Evolutionary conservation across 2,797 vertebrate species (phyloP), one percentile per base, ranked within the genome.

Genomic region (Pelobates cultripes): DNA sequence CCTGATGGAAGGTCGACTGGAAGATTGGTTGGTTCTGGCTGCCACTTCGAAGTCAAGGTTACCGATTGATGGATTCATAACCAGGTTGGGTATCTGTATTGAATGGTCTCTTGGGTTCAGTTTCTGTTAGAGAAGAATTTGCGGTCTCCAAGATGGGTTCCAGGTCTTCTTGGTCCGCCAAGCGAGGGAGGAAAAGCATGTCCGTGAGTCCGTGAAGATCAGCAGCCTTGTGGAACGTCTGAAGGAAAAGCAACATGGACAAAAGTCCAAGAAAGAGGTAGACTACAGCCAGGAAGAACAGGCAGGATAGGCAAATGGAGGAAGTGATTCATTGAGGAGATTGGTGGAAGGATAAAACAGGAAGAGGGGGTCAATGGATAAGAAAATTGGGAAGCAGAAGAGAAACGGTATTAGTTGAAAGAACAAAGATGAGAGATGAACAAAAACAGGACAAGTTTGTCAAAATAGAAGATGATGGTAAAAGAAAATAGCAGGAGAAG

Each of bases 221-320:
- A 1, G 95, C 93, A 88, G 94, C 88, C 15, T 90, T 94, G 88
- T 95, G 95, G 89, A 97, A 94, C 41, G 95, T 92, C 71, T 95
- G 95, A n/a, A 97, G 92, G 44, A 96, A 67, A n/a, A 97, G 88
- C 86, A 94, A 94, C 91, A 97, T 95, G 89, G 93, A 91, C 85
- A 95, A 93, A 85, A 94, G 89, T 14, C 96, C 96, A 85, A 93
- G 40, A 53, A 94, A 95, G 84, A 91, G 91, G 90, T 95, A 95
- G 76, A 91, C 95, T 96, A 84, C 86, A 45, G 7, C 42, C 14
- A 0, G 83, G 55, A 0, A 84, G 55, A 70, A 3, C 45, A 3
- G 13, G 55, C 9, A 15, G 55, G 43, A 0, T 75, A 78, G 63
- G 82, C 75, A 78, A 79, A 28, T 3, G 6, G 8, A 15, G 15